Conservation (phyloP, 2,888 invertebrate species). For the Ectemnius continuus region DNA sequence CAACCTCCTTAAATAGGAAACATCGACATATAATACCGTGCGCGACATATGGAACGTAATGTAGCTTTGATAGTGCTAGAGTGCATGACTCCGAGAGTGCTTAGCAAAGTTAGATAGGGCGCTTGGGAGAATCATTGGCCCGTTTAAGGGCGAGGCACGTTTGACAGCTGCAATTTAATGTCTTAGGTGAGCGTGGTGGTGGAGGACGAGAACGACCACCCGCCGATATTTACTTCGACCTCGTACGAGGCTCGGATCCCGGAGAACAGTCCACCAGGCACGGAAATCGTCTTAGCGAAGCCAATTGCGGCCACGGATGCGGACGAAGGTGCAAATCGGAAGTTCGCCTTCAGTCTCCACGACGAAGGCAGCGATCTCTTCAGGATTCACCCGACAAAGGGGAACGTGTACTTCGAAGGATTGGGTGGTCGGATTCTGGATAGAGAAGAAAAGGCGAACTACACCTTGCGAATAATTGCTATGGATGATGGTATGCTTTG, state of each 20-base stretch:
- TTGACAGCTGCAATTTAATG: constrained; percentile 4
- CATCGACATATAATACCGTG: too few relatives aligned
- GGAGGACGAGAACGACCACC: constrained; percentile 92
- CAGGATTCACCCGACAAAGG: constrained; percentile 82
- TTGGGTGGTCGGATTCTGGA: constrained; percentile 81
- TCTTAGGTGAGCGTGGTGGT: constrained; percentile 84
- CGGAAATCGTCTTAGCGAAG: constrained; percentile 85
- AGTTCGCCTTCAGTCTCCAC: constrained; percentile 84
- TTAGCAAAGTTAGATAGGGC: too few relatives aligned
- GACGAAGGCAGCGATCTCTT: constrained; percentile 89
- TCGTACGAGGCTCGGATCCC: constrained; percentile 87
- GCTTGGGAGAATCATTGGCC: too few relatives aligned
- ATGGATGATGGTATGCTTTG: constrained; percentile 81
- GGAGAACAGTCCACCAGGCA: constrained; percentile 87
- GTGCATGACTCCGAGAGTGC: not conserved
- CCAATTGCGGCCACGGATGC: constrained; percentile 86
- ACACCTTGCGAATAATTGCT: constrained; percentile 86
- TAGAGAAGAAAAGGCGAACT: constrained; percentile 85
- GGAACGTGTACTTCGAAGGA: constrained; percentile 82
- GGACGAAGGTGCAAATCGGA: constrained; percentile 84
- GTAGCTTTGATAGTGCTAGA: not conserved
- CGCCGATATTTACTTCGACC: constrained; percentile 86
- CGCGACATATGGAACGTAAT: too few relatives aligned
- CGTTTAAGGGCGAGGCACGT: too few relatives aligned
- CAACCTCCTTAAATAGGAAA: too few relatives aligned